Conservation (phyloP, 2,113 vertebrate genomes). For the Oxyura jamaicensis region DNA sequence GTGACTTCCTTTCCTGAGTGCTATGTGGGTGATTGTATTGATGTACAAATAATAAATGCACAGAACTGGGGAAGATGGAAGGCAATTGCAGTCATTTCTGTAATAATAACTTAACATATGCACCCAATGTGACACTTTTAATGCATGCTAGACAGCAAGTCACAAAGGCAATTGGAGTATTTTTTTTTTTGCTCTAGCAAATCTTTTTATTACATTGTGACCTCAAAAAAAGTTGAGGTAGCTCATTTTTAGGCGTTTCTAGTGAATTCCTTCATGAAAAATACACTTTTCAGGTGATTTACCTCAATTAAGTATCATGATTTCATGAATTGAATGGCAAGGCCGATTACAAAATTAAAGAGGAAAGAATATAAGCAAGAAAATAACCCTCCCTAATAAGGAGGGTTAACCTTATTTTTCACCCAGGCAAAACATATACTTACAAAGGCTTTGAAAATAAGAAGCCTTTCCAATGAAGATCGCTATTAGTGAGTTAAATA, state of each 20-base stretch:
- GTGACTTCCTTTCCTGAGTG: not conserved
- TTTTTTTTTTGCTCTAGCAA: not conserved
- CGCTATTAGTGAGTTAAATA: not conserved
- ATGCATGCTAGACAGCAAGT: not conserved
- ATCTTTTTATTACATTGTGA: not conserved
- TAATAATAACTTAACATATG: not conserved
- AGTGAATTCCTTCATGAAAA: not conserved
- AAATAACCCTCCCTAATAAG: not conserved
- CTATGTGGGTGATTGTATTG: not conserved
- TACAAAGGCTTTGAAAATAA: not conserved
- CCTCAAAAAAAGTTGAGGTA: not conserved
- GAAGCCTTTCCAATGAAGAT: not conserved
- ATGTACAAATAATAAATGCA: not conserved
- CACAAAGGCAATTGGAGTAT: not conserved
- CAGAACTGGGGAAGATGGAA: not conserved
- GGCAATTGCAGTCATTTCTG: not conserved
- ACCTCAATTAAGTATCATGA: not conserved
- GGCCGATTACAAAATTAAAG: not conserved
- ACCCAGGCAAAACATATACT: not conserved
- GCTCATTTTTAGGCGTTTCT: not conserved
- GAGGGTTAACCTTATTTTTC: not conserved
- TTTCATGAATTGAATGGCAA: not conserved
- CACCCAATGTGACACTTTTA: rapidly evolving
- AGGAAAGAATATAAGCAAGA: not conserved
- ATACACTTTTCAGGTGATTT: not conserved